phyloP scores from a whole-genome alignment of 2,113 vertebrate genomes.

The Halichoerus grypus region DNA sequence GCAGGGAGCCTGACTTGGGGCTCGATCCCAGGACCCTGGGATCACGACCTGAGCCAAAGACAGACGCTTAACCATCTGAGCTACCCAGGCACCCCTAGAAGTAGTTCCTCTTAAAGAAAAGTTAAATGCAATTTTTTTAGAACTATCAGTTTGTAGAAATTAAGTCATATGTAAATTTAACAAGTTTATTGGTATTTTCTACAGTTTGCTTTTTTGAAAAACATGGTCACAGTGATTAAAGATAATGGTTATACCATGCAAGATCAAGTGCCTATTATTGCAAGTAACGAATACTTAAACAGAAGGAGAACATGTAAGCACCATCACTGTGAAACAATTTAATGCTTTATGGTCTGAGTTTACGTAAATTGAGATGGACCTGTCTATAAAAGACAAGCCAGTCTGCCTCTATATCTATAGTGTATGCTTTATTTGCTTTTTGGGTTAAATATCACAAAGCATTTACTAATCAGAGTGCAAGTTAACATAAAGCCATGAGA shows the following conservation, averaged over 20 bases:
- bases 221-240: conserved; percentile 35
- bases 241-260: not conserved
- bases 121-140: not conserved
- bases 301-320: conserved; percentile 57
- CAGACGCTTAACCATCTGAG: not conserved
- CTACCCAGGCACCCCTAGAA: not conserved
- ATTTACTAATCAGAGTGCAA: conserved; percentile 60
- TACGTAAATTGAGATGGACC: conserved; percentile 43
- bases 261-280: conserved; percentile 11
- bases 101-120: conserved; percentile 47
- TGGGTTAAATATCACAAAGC: conserved; percentile 21
- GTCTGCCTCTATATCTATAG: not conserved
- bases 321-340: conserved; percentile 44
- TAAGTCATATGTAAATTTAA: conserved; percentile 44
- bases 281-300: conserved; percentile 66
- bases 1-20: not conserved
- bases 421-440: conserved; percentile 18
- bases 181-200: not conserved
- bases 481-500: conserved; percentile 46
- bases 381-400: not conserved
- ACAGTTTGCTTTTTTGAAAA: conserved; percentile 23
- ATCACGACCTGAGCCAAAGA: not conserved
- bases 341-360: conserved; percentile 65
- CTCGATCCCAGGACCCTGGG: not conserved
- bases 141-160: conserved; percentile 49